Evolutionary conservation across 1,140 invertebrate genomes (phyloP), one percentile per base, ranked within the genome.

Genomic region (Drosophila ogumai): DNA sequence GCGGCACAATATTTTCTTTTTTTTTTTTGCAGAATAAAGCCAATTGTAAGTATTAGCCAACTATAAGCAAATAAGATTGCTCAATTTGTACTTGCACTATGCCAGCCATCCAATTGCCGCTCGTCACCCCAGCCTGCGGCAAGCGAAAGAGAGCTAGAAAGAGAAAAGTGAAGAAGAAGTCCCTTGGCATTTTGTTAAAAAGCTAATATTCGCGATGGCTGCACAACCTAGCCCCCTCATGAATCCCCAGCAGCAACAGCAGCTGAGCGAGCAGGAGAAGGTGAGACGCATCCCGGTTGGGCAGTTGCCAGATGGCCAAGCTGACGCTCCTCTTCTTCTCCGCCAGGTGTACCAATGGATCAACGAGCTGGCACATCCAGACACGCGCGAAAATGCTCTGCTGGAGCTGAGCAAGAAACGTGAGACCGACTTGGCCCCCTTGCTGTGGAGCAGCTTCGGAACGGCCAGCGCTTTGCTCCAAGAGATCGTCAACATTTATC

Each of bases 381-480:
- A 98, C 71, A 99, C 98, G 1, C 94, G 98, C 46, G 99, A 99
- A 94, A 98, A 98, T 94, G 98, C 99, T 36, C 94, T 99, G 6
- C 93, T 99, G 28, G 99, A 99, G 93, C 93, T 99, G 5, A 99
- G 99, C 91, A 99, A 99, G 93, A 99, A 99, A 91, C 95, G 99
- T n/a, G 99, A 99, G 94, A 96, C 97, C 40, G 99, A 99, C 92
- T 93, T 99, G 61, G 98, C 99, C 0, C 97, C 98, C 0, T 98
- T 99, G 97, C 92, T 99, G 61, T 99, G 99, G 99, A 96, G 99
- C 93, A 99, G 98, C 44, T 99, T 99, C 94, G 99, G 99, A 1
- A 99, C 98, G 15, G 98, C 98, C 22, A 97, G 98, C 40, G 98
- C 98, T 44, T 93, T 99, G 3, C 94, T 99, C 1, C 98, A 99